Evolutionary conservation across 2,797 vertebrate genomes (phyloP).

Genomic region (Acridotheres tristis): DNA sequence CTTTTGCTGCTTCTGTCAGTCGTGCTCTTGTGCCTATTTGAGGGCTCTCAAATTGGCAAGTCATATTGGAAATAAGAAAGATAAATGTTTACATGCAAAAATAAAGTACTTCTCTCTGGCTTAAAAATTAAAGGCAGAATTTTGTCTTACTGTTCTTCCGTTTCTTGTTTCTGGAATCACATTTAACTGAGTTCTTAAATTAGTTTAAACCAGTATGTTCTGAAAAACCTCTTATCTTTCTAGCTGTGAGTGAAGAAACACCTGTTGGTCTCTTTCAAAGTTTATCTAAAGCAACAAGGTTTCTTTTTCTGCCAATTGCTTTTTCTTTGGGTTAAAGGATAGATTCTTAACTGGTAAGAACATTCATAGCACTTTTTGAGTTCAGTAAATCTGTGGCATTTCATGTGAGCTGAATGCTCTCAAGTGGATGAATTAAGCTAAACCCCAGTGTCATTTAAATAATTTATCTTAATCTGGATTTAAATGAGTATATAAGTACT

Average conservation of each 20-base stretch:
- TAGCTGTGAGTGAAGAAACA: background rate
- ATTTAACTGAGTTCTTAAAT: background rate
- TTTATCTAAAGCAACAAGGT: background rate
- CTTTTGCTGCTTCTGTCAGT: background rate
- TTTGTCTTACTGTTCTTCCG: background rate
- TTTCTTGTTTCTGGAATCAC: background rate
- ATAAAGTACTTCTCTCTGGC: background rate
- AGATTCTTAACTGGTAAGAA: background rate
- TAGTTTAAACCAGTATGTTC: background rate
- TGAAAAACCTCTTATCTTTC: background rate
- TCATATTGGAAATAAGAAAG: background rate
- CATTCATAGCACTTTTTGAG: background rate
- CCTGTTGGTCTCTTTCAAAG: background rate
- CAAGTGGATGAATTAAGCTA: background rate
- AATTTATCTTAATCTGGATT: background rate
- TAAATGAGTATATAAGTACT: background rate
- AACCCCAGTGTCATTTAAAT: background rate
- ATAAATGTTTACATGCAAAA: background rate
- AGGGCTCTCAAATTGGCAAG: background rate
- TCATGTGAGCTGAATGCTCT: background rate
- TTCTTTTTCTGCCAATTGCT: background rate
- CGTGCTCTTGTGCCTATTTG: rapidly evolving
- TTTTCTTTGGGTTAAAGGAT: background rate
- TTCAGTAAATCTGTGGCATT: background rate
- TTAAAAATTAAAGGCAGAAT: background rate